Evolutionary conservation across 2,113 vertebrate genomes (phyloP).

Genomic region (Rhipidura dahli): DNA sequence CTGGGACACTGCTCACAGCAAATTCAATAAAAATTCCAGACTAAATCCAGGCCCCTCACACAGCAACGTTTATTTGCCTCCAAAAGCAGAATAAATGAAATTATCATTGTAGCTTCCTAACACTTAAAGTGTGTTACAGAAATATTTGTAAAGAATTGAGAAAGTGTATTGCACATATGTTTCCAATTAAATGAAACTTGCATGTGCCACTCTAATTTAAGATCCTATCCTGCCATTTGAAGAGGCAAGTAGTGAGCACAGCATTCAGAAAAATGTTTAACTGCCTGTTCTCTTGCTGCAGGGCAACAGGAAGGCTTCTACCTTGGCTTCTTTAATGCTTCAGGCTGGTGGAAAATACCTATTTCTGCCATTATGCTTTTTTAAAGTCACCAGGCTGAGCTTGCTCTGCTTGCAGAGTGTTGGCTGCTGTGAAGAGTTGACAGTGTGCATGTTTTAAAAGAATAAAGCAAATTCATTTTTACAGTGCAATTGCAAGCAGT

Average conservation of each 20-base stretch:
- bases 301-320: neutral
- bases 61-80: neutral
- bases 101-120: neutral
- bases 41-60: neutral
- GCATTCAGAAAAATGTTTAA: neutral
- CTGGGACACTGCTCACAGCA: neutral
- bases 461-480: neutral
- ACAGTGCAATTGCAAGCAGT: neutral
- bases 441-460: neutral
- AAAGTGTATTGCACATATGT: neutral
- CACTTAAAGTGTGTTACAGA: neutral
- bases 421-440: neutral
- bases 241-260: neutral
- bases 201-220: neutral
- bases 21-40: neutral
- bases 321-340: neutral
- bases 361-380: neutral
- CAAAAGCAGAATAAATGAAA: neutral
- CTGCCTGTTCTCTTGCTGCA: neutral
- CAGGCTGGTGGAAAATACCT: neutral
- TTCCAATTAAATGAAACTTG: neutral
- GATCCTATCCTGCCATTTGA: neutral
- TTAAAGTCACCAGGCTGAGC: neutral
- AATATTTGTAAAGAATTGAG: neutral
- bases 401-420: neutral